A percentile compares a stretch with the other conserved stretches of the same genome.
Conservation (phyloP, 2,888 invertebrate species). For the Branchellion lobata region DNA sequence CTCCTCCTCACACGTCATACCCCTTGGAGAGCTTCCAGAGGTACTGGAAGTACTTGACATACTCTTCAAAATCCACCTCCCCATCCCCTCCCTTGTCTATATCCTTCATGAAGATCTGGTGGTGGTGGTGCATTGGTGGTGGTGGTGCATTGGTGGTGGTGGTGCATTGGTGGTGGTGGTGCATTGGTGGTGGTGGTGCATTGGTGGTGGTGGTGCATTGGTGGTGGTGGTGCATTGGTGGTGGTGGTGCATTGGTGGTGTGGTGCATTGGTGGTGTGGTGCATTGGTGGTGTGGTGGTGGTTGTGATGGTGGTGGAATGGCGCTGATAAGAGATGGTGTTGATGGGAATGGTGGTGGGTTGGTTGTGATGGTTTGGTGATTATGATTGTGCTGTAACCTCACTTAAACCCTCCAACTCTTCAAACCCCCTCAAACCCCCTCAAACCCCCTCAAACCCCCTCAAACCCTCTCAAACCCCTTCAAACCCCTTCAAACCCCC, state of each 20-base stretch:
- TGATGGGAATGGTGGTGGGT: too few relatives aligned
- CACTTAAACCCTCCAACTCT: too few relatives aligned
- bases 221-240: too few relatives aligned
- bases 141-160: not conserved
- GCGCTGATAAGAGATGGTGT: too few relatives aligned
- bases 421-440: too few relatives aligned
- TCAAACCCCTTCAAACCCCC: not conserved
- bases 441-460: too few relatives aligned
- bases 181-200: too few relatives aligned
- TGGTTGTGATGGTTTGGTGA: too few relatives aligned
- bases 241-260: not conserved
- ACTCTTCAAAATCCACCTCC: slow-evolving; percentile 37
- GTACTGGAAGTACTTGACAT: slow-evolving; percentile 36
- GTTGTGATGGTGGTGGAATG: slow-evolving; percentile 1
- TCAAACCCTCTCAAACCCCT: too few relatives aligned
- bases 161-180: not conserved
- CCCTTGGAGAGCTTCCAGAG: slow-evolving; percentile 33
- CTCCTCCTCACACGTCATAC: slow-evolving; percentile 5
- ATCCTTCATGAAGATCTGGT: slow-evolving; percentile 39
- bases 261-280: not conserved
- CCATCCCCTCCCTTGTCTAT: slow-evolving; percentile 40
- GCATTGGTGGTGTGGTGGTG: not conserved
- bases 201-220: too few relatives aligned
- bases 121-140: not conserved
- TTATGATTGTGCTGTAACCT: too few relatives aligned